phyloP scores from a whole-genome alignment of 2,888 invertebrate genomes.

The Hirtodrosophila alboralis region DNA sequence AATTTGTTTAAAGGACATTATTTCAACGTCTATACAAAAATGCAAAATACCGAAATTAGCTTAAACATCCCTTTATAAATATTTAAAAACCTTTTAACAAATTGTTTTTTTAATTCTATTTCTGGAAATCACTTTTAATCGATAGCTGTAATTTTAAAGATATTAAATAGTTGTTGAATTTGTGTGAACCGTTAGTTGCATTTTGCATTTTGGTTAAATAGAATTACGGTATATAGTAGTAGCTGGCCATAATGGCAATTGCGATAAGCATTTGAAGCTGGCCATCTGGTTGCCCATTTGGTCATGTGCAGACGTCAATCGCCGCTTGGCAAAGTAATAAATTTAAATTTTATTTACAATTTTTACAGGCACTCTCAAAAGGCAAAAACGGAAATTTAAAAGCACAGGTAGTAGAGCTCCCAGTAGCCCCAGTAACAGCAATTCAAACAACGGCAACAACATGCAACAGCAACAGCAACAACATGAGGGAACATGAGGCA shows the following conservation, averaged over 20 bases:
- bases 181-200: too few species aligned
- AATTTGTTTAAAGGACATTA: too few species aligned
- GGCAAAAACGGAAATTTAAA: conserved; percentile 79
- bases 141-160: too few species aligned
- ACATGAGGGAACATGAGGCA: too few species aligned
- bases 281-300: conserved; percentile 53
- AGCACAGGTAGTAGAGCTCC: conserved; percentile 64
- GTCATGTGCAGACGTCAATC: conserved; percentile 74
- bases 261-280: conserved; percentile 46
- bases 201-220: too few species aligned
- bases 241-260: conserved; percentile 49
- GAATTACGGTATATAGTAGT: conserved; percentile 44
- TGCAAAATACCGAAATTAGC: too few species aligned
- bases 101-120: too few species aligned
- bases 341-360: conserved; percentile 78
- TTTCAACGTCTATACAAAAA: too few species aligned
- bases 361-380: conserved; percentile 79
- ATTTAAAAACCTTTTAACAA: too few species aligned
- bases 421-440: conserved; percentile 48
- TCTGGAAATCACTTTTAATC: too few species aligned
- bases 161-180: too few species aligned
- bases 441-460: conserved; percentile 30
- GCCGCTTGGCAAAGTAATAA: conserved; percentile 70
- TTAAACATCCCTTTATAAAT: too few species aligned
- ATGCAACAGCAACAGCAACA: conserved; percentile 11